Conservation (phyloP, 2,888 invertebrate species). For the Caenorhabditis auriculariae region DNA sequence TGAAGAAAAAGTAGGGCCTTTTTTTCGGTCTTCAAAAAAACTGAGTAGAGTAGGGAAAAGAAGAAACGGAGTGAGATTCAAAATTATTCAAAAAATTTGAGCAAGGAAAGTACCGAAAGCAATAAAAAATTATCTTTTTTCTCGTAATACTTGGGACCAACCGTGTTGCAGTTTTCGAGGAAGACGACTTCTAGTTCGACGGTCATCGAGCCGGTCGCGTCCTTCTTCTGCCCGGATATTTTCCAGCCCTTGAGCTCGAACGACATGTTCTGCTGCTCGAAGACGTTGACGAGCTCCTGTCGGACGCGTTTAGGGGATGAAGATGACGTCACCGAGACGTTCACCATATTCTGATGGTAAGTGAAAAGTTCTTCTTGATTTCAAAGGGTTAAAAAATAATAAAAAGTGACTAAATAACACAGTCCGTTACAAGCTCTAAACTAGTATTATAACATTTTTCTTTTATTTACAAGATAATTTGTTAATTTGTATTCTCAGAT, state of each 20-base stretch:
- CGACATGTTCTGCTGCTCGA: conserved; percentile 63
- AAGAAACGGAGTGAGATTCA: neutral
- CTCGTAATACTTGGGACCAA: no score
- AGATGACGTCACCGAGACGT: conserved; percentile 75
- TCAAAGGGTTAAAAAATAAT: no score
- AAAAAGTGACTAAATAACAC: no score
- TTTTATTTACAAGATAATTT: no score
- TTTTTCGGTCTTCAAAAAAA: neutral
- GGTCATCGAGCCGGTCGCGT: conserved; percentile 68
- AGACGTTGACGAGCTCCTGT: conserved; percentile 70
- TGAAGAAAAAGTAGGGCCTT: no score
- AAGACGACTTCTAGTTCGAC: conserved; percentile 75
- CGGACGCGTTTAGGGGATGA: conserved; percentile 73
- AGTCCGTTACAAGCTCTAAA: no score
- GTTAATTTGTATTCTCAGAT: neutral
- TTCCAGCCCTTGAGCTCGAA: conserved; percentile 67
- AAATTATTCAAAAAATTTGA: neutral
- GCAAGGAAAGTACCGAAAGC: neutral
- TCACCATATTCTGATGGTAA: conserved; percentile 69
- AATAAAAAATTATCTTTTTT: no score
- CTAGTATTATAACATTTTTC: no score
- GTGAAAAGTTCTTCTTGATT: no score
- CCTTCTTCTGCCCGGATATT: conserved; percentile 73
- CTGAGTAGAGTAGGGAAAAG: neutral
- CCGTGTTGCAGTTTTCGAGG: conserved; percentile 65